Evolutionary conservation across 2,113 vertebrate genomes (phyloP), one percentile per base, ranked within the genome.

Genomic region (Vulpes ferrilata): DNA sequence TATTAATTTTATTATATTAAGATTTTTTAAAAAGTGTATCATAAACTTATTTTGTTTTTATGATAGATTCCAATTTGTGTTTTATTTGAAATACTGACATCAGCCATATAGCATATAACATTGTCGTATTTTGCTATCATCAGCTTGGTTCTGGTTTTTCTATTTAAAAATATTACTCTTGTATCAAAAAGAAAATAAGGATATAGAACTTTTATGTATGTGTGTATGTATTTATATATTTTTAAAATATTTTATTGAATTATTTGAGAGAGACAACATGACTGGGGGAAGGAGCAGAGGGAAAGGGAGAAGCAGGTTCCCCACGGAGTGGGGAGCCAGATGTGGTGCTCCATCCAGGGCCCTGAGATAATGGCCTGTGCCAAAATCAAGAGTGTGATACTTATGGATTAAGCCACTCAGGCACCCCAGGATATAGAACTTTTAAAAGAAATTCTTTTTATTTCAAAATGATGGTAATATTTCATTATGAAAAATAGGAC

Each of bases 1-100:
- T 10, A 88, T 22, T 69, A 48, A 69, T 81, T 88, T 95, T 62
- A 71, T 86, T 53, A 64, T 51, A 62, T 38, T 84, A 69, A 69
- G 32, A 69, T 69, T n/a, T 69, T 80, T 86, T 57, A 55, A 78
- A 71, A 67, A 64, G 7, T 55, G 53, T 69, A 84, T 60, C 5
- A 55, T 38, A 32, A 62, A 67, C 6, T 19, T 43, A 1, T 12
- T 81, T 65, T 67, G 6, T 80, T 59, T 67, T 86, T 81, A 64
- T 78, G 71, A 59, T 15, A 89, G 59, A 2, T 57, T 85, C 55
- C n/a, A 78, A 92, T 74, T 86, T 95, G 15, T 48, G 76, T 76
- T 73, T 88, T 90, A 93, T 88, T 55, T 65, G 15, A 88, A 48
- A 87, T 85, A 89, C 16, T 73, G 11, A 96, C 17, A 60, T 90